Evolutionary conservation across 1,140 invertebrate species (phyloP), one percentile per base, ranked within the genome.

Genomic region (fruit fly (Drosophila melanogaster)): DNA sequence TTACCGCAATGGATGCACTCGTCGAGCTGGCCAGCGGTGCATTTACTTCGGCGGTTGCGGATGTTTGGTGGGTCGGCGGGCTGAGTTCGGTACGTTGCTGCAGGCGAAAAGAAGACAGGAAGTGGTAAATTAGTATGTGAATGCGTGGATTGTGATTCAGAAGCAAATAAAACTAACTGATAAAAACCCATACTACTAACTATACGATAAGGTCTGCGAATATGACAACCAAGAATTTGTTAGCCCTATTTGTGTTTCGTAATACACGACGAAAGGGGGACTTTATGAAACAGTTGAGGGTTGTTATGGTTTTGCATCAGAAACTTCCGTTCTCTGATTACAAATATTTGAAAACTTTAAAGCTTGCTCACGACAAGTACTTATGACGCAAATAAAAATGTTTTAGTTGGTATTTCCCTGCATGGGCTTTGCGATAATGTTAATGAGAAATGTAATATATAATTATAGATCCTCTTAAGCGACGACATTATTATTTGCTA

Each of bases 11-110:
- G 62, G 90, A 74, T 35, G 84, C 76, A 47, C 57, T 86, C 53
- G 74, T 22, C n/a, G 58, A 60, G 38, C 47, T 77, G 17, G 71
- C 44, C 33, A 84, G 65, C 15, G 84, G 70, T 12, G 84, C 73
- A 62, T 89, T 89, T 44, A 89, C 84, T 43, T 89, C 84, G 4
- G 84, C 84, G n/a, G 84, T 89, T 46, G 79, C 84, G 41, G 84
- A 89, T 61, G 85, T 65, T 54, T 91, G 90, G 77, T 91, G 90
- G 58, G 90, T 83, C 47, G 90, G 90, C 35, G 90, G 90, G 74
- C 90, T 92, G 30, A 92, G 65, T 49, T 91, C 90, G 4, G 90
- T 92, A 59, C 89, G 91, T 91, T 92, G 90, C 90, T 92, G 74
- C 22, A 17, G 14, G 54, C 55, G 26, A 86, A 74, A 47, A 26